phyloP scores from a whole-genome alignment of 2,797 vertebrate species.

The Chloroceryle amazona region DNA sequence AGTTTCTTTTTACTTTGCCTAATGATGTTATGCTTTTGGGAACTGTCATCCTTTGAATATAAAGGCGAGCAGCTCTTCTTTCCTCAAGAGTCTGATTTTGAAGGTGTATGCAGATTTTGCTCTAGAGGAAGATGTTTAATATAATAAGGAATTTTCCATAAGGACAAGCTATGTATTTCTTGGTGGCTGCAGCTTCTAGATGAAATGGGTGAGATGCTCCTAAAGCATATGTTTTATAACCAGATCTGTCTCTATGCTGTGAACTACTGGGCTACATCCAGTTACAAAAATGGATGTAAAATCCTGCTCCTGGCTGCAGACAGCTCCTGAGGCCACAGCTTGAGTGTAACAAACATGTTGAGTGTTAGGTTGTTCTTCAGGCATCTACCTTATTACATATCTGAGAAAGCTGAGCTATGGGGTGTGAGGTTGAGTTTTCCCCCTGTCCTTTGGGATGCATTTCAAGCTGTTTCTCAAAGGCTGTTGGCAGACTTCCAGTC shows the following conservation, averaged over 20 bases:
- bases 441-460: constrained; percentile 1
- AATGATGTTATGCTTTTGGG: neutral
- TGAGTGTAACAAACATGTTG: neutral
- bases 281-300: neutral
- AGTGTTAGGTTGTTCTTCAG: neutral
- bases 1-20: neutral
- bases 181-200: neutral
- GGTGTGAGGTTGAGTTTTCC: neutral
- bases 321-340: neutral
- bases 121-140: neutral
- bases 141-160: neutral
- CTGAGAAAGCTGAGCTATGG: neutral
- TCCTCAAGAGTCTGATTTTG: neutral
- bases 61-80: neutral
- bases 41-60: neutral
- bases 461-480: constrained; percentile 56
- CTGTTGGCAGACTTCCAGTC: constrained; percentile 57
- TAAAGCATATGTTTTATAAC: neutral
- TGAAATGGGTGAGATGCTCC: neutral
- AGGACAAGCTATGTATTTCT: neutral
- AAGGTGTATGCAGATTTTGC: neutral
- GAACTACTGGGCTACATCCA: neutral
- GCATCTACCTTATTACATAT: neutral
- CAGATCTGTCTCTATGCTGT: neutral
- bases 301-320: neutral